phyloP scores from a whole-genome alignment of 2,113 vertebrate genomes.

The Pycnonotus jocosus region DNA sequence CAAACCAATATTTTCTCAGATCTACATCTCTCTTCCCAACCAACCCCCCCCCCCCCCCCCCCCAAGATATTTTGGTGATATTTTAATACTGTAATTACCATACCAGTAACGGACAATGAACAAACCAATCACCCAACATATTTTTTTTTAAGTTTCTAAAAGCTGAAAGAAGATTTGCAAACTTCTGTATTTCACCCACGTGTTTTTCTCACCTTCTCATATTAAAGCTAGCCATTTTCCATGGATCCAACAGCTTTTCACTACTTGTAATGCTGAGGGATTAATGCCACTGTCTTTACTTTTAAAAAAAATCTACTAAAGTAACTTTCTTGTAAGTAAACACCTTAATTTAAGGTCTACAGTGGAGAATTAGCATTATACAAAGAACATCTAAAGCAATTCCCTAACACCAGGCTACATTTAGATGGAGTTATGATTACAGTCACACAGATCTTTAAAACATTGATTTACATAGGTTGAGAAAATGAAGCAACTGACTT shows the following conservation, averaged over 20 bases:
- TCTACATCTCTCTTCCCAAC: neutral
- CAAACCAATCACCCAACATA: neutral
- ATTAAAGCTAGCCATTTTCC: neutral
- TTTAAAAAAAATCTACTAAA: neutral
- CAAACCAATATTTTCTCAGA: neutral
- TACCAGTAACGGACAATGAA: neutral
- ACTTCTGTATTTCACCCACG: neutral
- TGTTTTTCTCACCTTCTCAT: neutral
- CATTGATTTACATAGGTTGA: neutral
- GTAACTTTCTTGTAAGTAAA: neutral
- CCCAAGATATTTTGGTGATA: neutral
- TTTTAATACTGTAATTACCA: neutral
- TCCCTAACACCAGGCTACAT: neutral
- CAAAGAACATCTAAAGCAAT: neutral
- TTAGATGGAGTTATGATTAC: neutral
- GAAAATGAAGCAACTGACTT: neutral
- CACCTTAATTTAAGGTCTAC: neutral
- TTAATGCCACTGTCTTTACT: neutral
- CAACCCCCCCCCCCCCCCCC: fast-evolving
- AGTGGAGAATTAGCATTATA: neutral
- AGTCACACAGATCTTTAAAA: neutral
- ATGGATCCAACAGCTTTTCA: neutral
- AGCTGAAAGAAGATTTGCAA: neutral
- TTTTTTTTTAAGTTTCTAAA: neutral
- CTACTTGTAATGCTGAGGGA: neutral